These are phyloP conservation scores for Pseudanteris insignis DNA, from an alignment of 2,888 invertebrate species.

Conservation along the genomic window DNA sequence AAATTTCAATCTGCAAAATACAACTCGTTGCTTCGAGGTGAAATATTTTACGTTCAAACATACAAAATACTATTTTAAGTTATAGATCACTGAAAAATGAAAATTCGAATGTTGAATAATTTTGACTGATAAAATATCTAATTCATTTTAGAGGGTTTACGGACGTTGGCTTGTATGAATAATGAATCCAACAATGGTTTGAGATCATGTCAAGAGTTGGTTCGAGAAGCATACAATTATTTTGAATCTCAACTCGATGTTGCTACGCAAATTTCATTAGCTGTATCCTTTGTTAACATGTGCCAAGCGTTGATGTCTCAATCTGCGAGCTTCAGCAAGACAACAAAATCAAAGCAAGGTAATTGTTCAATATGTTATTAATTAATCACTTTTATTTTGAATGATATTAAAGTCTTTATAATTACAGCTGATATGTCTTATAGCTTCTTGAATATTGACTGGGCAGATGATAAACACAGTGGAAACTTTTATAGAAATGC, in stretches of 20 bases:
- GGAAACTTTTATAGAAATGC: constrained; percentile 56
- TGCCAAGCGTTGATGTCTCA: constrained; percentile 61
- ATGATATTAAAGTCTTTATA: not conserved
- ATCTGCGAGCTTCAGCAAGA: constrained; percentile 52
- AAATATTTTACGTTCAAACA: not conserved
- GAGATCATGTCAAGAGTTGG: constrained; percentile 59
- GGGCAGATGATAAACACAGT: constrained; percentile 55
- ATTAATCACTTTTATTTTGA: not conserved
- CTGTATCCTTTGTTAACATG: constrained; percentile 56
- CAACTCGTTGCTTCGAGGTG: constrained; percentile 59
- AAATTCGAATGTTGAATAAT: too few species aligned
- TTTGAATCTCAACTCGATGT: constrained; percentile 62
- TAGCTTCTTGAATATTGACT: constrained; percentile 56
- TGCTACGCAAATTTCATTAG: constrained; percentile 60
- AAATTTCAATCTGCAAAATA: constrained; percentile 69
- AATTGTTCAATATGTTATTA: constrained; percentile 1
- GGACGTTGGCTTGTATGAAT: constrained; percentile 56
- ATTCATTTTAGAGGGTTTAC: constrained; percentile 54
- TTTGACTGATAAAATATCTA: too few species aligned
- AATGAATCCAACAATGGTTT: constrained; percentile 51
- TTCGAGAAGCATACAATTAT: constrained; percentile 62
- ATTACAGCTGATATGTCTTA: constrained; percentile 57
- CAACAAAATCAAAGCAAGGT: constrained; percentile 59
- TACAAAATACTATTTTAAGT: not conserved
- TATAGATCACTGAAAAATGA: too few species aligned